Percentiles rank a stretch among this genome's conserved stretches.
Evolutionary conservation across 2,797 vertebrate genomes (phyloP).

Genomic region (Orientallactaga sibirica): DNA sequence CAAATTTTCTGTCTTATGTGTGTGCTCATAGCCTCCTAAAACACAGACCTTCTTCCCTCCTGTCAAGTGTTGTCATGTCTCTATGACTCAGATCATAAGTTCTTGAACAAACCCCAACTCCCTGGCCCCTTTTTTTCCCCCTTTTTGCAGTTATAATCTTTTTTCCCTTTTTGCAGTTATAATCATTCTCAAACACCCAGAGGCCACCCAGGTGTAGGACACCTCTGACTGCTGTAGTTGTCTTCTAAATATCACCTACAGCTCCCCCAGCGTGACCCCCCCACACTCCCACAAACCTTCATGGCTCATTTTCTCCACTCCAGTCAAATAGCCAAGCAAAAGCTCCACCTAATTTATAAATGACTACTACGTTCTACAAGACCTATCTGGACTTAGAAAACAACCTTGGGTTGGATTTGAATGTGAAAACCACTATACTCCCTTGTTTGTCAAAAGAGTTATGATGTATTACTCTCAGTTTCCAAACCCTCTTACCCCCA

Average conservation of each 20-base stretch:
- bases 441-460: conserved; percentile 63
- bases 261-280: background rate
- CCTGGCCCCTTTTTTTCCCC: conserved; percentile 21
- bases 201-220: background rate
- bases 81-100: conserved; percentile 76
- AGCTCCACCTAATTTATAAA: conserved; percentile 56
- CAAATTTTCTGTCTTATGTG: background rate
- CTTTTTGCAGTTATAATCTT: conserved; percentile 40
- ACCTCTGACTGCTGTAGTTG: background rate
- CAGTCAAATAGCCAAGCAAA: background rate
- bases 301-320: conserved; percentile 76
- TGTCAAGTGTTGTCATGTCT: conserved; percentile 64
- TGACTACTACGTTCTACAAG: conserved; percentile 73
- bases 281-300: conserved; percentile 44
- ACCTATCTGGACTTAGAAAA: conserved; percentile 65
- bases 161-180: conserved; percentile 32
- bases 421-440: conserved; percentile 74
- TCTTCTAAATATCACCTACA: conserved; percentile 60
- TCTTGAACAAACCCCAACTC: conserved; percentile 25
- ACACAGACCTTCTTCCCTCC: conserved; percentile 49
- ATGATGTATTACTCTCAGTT: conserved; percentile 36
- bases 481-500: background rate
- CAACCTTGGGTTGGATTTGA: conserved; percentile 69
- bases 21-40: conserved; percentile 32
- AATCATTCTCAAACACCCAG: conserved; percentile 59